phyloP scores from a whole-genome alignment of 2,888 invertebrate species.

The Cyaniris semiargus region DNA sequence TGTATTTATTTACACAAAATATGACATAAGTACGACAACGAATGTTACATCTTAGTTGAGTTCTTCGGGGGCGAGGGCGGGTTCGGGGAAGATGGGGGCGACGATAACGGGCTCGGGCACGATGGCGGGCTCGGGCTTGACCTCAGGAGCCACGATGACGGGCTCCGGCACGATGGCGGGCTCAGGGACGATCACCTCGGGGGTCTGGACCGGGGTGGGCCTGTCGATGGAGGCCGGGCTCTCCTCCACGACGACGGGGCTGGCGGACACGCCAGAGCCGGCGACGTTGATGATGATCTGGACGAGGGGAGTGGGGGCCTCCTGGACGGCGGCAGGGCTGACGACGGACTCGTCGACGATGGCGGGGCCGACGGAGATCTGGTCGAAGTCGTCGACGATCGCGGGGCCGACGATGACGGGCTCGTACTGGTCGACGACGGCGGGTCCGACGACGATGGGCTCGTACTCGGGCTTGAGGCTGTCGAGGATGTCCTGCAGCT shows the following conservation, averaged over 20 bases:
- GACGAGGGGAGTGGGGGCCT: conserved; percentile 42
- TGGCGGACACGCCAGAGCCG: conserved; percentile 23
- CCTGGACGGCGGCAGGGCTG: conserved; percentile 40
- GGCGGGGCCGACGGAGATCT: conserved; percentile 41
- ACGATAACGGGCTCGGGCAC: conserved; percentile 40
- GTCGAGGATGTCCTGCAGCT: conserved; percentile 44
- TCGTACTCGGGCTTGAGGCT: conserved; percentile 38
- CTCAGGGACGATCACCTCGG: conserved; percentile 35
- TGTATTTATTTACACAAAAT: background rate
- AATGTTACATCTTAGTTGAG: conserved; percentile 4
- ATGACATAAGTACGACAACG: background rate
- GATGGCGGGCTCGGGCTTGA: conserved; percentile 33
- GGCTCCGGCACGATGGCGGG: conserved; percentile 39
- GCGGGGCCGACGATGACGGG: conserved; percentile 40
- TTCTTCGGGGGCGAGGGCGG: conserved; percentile 13
- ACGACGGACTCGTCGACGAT: conserved; percentile 35
- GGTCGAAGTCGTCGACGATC: conserved; percentile 37
- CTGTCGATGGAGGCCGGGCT: conserved; percentile 22
- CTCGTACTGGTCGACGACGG: conserved; percentile 40
- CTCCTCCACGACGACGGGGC: conserved; percentile 38
- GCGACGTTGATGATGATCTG: conserved; percentile 46
- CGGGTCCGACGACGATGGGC: conserved; percentile 29
- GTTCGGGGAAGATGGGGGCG: conserved; percentile 17
- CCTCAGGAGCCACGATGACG: conserved; percentile 35
- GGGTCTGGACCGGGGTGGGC: conserved; percentile 29